These are phyloP conservation scores for Synergus umbraculus DNA, from an alignment of 2,888 invertebrate genomes.

Conservation along the genomic window DNA sequence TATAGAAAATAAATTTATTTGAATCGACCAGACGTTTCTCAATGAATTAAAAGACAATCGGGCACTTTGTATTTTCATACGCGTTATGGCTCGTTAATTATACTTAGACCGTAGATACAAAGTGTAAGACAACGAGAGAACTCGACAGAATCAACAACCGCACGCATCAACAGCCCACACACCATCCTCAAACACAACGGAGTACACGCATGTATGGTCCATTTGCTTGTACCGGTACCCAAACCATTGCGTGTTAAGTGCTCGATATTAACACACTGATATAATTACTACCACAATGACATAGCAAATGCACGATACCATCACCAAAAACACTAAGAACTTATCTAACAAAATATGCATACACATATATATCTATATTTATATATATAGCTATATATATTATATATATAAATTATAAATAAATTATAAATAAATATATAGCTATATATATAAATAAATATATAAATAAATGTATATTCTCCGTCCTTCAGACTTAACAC, in stretches of 20 bases:
- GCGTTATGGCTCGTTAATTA: constrained; percentile 52
- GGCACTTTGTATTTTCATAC: constrained; percentile 36
- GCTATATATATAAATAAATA: not conserved
- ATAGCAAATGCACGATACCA: constrained; percentile 77
- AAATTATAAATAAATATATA: constrained; percentile 48
- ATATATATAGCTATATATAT: constrained; percentile 22
- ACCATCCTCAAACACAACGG: constrained; percentile 67
- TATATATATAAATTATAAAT: constrained; percentile 58
- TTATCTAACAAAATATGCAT: constrained; percentile 64
- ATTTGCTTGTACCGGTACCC: constrained; percentile 72
- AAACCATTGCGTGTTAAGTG: constrained; percentile 56
- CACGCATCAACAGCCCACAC: constrained; percentile 68
- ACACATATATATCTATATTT: constrained; percentile 55
- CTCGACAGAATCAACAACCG: constrained; percentile 63
- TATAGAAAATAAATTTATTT: not conserved
- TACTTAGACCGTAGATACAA: constrained; percentile 55
- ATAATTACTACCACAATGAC: constrained; percentile 70
- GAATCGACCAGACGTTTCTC: not conserved
- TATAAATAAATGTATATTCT: constrained; percentile 59
- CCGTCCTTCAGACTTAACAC: constrained; percentile 67
- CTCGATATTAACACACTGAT: constrained; percentile 44
- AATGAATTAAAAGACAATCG: not conserved
- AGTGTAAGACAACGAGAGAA: constrained; percentile 58
- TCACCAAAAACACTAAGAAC: constrained; percentile 75
- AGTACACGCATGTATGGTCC: constrained; percentile 65